Evolutionary conservation across 2,888 invertebrate genomes (phyloP).

Genomic region (Tetragonula carbonaria): DNA sequence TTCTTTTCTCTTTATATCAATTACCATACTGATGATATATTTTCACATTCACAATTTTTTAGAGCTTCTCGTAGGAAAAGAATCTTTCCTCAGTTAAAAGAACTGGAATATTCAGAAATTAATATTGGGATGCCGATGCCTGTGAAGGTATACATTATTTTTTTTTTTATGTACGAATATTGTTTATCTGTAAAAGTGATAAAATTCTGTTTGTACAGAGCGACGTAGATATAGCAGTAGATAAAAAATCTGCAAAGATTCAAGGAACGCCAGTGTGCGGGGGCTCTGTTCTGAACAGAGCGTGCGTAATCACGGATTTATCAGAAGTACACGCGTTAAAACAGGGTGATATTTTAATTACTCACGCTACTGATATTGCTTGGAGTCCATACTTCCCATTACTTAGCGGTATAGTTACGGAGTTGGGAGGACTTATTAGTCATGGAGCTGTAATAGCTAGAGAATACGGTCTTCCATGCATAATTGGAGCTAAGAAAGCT

Average conservation of each 20-base stretch:
- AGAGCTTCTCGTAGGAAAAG: conserved; percentile 89
- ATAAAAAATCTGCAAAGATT: conserved; percentile 70
- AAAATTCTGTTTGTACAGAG: conserved; percentile 25
- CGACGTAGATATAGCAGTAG: background rate
- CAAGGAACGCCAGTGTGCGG: conserved; percentile 90
- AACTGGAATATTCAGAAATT: conserved; percentile 88
- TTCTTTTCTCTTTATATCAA: background rate
- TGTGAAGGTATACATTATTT: conserved; percentile 49
- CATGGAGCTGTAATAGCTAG: conserved; percentile 94
- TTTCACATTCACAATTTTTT: conserved; percentile 52
- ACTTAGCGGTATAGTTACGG: conserved; percentile 91
- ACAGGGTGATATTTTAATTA: conserved; percentile 90
- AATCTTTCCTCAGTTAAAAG: conserved; percentile 86
- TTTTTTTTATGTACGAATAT: background rate
- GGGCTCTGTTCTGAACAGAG: conserved; percentile 88
- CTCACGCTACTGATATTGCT: conserved; percentile 91
- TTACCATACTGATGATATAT: background rate
- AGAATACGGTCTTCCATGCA: conserved; percentile 93
- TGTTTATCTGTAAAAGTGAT: background rate
- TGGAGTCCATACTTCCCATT: conserved; percentile 95
- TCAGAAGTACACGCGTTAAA: conserved; percentile 86
- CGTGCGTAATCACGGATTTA: conserved; percentile 89
- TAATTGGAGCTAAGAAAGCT: conserved; percentile 90
- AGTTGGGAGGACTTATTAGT: conserved; percentile 92
- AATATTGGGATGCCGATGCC: conserved; percentile 84